Conservation (phyloP, 2,888 invertebrate species). For the Clivina fossor region DNA sequence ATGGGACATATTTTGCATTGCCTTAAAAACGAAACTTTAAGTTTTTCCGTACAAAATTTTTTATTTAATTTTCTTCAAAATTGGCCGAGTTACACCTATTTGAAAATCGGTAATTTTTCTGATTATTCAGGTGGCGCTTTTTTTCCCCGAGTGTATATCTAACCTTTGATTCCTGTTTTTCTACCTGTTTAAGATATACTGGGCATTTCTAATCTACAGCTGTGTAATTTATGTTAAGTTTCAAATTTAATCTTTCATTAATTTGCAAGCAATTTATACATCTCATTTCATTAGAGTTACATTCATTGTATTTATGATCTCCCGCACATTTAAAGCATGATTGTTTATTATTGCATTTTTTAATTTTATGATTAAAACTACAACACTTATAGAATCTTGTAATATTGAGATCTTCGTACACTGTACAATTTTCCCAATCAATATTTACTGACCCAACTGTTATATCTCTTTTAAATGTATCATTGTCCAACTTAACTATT, state of each 20-base stretch:
- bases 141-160: too few relatives aligned
- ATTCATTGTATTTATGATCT: neutral
- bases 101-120: too few relatives aligned
- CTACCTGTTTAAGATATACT: too few relatives aligned
- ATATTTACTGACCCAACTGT: conserved; percentile 10
- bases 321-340: conserved; percentile 4
- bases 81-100: too few relatives aligned
- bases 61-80: too few relatives aligned
- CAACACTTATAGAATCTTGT: conserved; percentile 5
- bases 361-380: conserved; percentile 5
- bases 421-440: conserved; percentile 8
- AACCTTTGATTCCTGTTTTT: too few relatives aligned
- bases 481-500: conserved; percentile 1
- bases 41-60: too few relatives aligned
- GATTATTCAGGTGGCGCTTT: too few relatives aligned
- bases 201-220: conserved; percentile 7
- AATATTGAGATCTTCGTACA: conserved; percentile 10
- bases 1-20: too few relatives aligned
- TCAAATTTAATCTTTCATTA: conserved; percentile 6
- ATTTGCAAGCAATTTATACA: conserved; percentile 17
- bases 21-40: too few relatives aligned
- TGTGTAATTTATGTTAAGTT: conserved; percentile 1
- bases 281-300: neutral
- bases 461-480: neutral
- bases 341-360: neutral